Base-by-base conservation (phyloP, 2,888 invertebrate species). In the Myathropa florea region DNA sequence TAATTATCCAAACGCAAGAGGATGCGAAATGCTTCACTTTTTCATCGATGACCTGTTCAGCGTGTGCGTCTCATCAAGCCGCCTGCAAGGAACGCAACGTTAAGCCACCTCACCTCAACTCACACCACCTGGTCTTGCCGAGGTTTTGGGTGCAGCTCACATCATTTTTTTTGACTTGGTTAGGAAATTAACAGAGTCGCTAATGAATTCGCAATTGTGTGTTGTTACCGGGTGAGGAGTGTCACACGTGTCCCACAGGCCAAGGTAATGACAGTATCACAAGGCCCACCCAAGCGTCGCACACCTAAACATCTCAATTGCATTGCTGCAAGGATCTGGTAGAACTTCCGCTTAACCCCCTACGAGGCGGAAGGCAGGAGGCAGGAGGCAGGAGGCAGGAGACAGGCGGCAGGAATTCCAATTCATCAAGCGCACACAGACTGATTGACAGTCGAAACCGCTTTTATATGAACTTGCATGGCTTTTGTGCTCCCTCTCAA, bases 171-270 rank as follows among this genome's bases (percentile, higher is more conserved):
- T 0, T 39, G 73, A 70, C 24, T 65, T 73, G 70, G 78, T 75
- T 61, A 71, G 73, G 63, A 82, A 78, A 75, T 86, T 77, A 83
- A 61, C 75, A 75, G 55, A 71, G 53, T 33, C 53, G 65, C 61
- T 83, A 83, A 86, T 86, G 83, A 86, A 79, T 83, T 77, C 71
- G 73, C 78, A 75, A 86, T 78, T 73, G 78, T 68, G 63, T 61
- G 70, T 65, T 55, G 36, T 70, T 14, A 60, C 33, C 14, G 21
- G 9, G 4, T 18, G 53, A 53, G 55, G 55, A 21, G 55, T 23
- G 23, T 55, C 55, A 23, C 39, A 39, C n/a, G 12, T 23, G 55
- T 55, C 23, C 21, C 55, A 55, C 9, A 46, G n/a, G 46, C 46
- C 46, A 18, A 18, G 46, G 46, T 7, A 18, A 10, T 10, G 10